phyloP scores from a whole-genome alignment of 2,113 vertebrate genomes.

The Arothron firmamentum region DNA sequence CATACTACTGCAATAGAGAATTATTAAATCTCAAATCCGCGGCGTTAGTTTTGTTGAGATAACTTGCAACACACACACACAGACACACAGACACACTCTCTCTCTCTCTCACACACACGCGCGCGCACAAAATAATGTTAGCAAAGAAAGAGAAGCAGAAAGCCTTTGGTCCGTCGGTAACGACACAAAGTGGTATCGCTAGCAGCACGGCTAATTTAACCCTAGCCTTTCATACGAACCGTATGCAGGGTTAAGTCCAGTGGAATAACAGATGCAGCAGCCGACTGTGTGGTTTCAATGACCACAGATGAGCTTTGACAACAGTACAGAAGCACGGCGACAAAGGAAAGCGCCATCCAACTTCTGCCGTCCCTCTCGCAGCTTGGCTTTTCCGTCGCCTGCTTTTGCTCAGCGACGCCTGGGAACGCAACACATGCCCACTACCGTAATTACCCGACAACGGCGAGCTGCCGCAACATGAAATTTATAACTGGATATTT shows the following conservation, averaged over 20 bases:
- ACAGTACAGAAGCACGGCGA: slow-evolving; percentile 19
- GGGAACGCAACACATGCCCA: slow-evolving; percentile 52
- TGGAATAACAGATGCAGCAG: not conserved
- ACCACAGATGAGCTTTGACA: slow-evolving; percentile 1
- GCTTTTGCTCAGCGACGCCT: slow-evolving; percentile 42
- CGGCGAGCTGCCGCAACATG: slow-evolving; percentile 21
- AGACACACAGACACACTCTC: too few relatives aligned
- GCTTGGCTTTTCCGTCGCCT: slow-evolving; percentile 57
- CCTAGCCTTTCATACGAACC: slow-evolving; percentile 56
- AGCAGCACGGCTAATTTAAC: slow-evolving; percentile 54
- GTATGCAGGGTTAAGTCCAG: slow-evolving; percentile 21
- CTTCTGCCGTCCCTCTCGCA: slow-evolving; percentile 48
- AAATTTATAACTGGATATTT: not conserved
- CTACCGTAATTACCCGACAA: slow-evolving; percentile 50
- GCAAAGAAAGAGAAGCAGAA: slow-evolving; percentile 9
- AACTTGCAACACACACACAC: too few relatives aligned
- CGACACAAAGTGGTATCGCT: slow-evolving; percentile 35
- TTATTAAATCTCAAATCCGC: too few relatives aligned
- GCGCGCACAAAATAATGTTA: not conserved
- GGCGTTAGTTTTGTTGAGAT: too few relatives aligned
- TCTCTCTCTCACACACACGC: too few relatives aligned
- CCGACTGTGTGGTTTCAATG: slow-evolving; percentile 4
- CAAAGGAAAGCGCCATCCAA: slow-evolving; percentile 58
- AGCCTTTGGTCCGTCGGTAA: not conserved
- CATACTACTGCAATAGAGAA: too few relatives aligned